Conservation (phyloP, 2,888 invertebrate species). For the Acanthosepion pharaonis region DNA sequence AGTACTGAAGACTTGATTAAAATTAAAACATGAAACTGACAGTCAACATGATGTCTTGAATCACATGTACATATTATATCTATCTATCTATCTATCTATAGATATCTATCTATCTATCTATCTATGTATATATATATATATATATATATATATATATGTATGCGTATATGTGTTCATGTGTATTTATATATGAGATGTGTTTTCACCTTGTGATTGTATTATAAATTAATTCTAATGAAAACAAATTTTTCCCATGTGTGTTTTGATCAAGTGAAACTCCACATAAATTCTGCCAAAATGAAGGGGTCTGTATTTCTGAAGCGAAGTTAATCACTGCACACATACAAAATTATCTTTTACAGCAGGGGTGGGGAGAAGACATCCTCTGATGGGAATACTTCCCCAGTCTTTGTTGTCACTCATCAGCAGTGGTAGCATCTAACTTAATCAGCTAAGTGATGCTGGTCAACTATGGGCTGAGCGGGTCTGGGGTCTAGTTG, state of each 20-base stretch:
- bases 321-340: neutral
- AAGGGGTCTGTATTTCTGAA: neutral
- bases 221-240: constrained; percentile 1
- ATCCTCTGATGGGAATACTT: neutral
- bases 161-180: too few species aligned
- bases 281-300: neutral
- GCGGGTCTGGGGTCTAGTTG: neutral
- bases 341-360: neutral
- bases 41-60: too few species aligned
- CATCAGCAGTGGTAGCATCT: neutral
- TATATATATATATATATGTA: neutral
- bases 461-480: neutral
- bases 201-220: neutral
- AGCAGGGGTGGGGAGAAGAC: neutral
- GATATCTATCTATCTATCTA: neutral
- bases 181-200: neutral
- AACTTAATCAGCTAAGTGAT: constrained; percentile 33
- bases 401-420: neutral
- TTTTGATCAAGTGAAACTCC: neutral
- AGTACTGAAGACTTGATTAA: too few species aligned
- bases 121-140: neutral
- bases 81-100: neutral
- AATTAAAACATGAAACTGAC: too few species aligned
- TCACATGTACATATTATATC: too few species aligned
- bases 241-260: neutral